A percentile compares a stretch with the other conserved stretches of the same genome.
phyloP scores from a whole-genome alignment of 2,797 vertebrate genomes.

The Erpetoichthys calabaricus region DNA sequence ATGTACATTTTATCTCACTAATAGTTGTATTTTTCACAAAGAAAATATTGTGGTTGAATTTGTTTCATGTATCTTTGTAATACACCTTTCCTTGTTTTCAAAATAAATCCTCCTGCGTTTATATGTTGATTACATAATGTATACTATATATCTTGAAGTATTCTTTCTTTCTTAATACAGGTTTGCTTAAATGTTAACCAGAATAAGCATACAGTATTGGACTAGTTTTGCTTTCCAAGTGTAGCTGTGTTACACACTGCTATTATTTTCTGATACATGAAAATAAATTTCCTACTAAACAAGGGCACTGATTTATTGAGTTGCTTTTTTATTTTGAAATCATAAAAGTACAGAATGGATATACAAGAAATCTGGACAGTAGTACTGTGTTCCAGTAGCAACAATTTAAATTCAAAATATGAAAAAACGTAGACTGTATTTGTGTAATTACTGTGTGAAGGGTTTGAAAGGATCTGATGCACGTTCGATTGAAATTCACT shows the following conservation, averaged over 20 bases:
- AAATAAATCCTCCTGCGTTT: slow-evolving; percentile 60
- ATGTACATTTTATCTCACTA: slow-evolving; percentile 85
- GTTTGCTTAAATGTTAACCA: slow-evolving; percentile 59
- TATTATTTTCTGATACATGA: slow-evolving; percentile 57
- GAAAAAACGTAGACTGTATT: no score
- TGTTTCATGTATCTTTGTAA: slow-evolving; percentile 68
- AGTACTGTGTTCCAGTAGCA: no score
- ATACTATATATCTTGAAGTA: slow-evolving; percentile 57
- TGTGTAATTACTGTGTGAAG: no score
- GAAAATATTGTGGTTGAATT: slow-evolving; percentile 71
- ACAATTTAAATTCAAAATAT: no score
- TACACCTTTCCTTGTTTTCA: slow-evolving; percentile 63
- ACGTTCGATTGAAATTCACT: no score
- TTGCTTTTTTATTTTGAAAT: slow-evolving; percentile 14
- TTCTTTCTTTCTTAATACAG: slow-evolving; percentile 53
- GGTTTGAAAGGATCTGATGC: no score
- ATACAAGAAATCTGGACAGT: no score
- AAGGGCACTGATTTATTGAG: slow-evolving; percentile 42
- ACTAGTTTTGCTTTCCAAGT: slow-evolving; percentile 64
- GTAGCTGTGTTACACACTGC: slow-evolving; percentile 69
- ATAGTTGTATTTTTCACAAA: slow-evolving; percentile 96
- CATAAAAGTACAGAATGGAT: no score
- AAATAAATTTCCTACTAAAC: slow-evolving; percentile 70
- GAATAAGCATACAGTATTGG: slow-evolving; percentile 54
- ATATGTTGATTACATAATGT: slow-evolving; percentile 65